Evolutionary conservation across 1,140 invertebrate species (phyloP), one percentile per base, ranked within the genome.

Genomic region (Copidosoma floridanum): DNA sequence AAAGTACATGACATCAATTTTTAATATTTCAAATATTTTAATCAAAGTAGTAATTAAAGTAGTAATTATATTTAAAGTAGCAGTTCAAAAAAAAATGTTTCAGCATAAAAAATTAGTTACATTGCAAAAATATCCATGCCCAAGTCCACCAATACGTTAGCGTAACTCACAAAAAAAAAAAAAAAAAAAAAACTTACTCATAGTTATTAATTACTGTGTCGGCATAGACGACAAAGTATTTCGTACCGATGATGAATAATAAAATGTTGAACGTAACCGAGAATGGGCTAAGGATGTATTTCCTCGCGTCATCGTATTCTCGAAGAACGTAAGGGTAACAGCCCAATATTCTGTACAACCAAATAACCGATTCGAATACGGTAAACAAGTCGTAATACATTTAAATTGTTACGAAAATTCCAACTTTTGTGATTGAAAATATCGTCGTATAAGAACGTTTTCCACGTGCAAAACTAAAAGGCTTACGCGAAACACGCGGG

Each of bases 331-430:
- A 47, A 20, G 54, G 54, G 23, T 43, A 56, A 16, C 26, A 12
- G 8, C 54, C 54, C 11, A 46, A 35, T 12, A 46, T n/a, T 7
- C 54, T 24, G n/a, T 46, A 56, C 16, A 56, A 8, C 54, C 54
- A 56, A 20, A 3, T 24, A 2, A 56, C 10, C 1, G 54, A 56
- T 29, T 56, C 54, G n/a, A 46, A 16, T 6, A 56, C 54, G 16
- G 41, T 47, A 14, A 37, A 56, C 18, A 47, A 18, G 29, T 56
- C 43, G 26, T 56, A n/a, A 29, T 44, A 3, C 54, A 56, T 56
- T 12, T 8, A 12, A 24, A n/a, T 40, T n/a, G 18, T n/a, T 40
- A 40, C 18, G 14, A n/a, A 40, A 40, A 40, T n/a, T 7, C 4
- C 18, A 7, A 7, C 18, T 40, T 11, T 40, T 40, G 12, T 40